Conservation (phyloP, 2,113 vertebrate species). For the Tiliqua scincoides region DNA sequence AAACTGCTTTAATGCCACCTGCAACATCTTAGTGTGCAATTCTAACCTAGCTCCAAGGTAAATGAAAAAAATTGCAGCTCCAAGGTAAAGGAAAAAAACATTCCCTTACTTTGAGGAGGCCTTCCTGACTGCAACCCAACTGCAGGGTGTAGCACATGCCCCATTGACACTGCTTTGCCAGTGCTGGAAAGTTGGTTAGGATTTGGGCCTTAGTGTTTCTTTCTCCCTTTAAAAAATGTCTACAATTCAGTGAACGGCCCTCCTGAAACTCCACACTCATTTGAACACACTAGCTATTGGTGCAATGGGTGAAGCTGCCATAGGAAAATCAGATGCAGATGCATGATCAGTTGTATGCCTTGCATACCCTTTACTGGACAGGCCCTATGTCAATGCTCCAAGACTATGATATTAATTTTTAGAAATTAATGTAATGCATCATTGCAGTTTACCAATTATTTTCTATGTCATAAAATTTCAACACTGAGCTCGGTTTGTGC, state of each 20-base stretch:
- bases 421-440: slow-evolving; percentile 8
- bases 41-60: too few species aligned
- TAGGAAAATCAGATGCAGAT: background rate
- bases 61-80: too few species aligned
- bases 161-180: too few species aligned
- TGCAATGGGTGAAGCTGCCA: background rate
- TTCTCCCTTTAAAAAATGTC: background rate
- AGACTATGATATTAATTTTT: slow-evolving; percentile 19
- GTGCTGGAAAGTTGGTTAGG: too few species aligned
- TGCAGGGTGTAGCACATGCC: too few species aligned
- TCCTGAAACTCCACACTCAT: background rate
- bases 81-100: too few species aligned
- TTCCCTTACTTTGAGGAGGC: too few species aligned
- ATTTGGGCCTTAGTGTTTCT: too few species aligned
- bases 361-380: background rate
- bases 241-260: background rate
- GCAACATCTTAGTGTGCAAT: background rate
- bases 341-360: background rate
- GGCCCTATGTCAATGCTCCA: background rate
- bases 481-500: slow-evolving; percentile 1
- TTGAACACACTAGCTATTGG: background rate
- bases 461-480: slow-evolving; percentile 30
- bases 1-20: background rate
- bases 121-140: too few species aligned
- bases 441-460: slow-evolving; percentile 33